Conservation (phyloP, 2,888 invertebrate genomes). For the Strigamia maritima region DNA sequence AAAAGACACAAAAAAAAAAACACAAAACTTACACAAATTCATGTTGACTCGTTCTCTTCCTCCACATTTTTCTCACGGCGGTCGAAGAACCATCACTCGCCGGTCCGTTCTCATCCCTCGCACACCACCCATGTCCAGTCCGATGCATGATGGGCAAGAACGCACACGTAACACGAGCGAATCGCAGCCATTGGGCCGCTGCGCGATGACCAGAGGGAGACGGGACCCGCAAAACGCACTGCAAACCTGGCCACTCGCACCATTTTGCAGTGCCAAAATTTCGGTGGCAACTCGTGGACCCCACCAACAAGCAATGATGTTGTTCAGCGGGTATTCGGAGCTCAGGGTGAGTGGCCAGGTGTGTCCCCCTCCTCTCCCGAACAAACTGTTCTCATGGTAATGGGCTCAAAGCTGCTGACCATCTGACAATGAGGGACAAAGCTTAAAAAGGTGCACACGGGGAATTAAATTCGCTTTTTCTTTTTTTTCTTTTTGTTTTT, state of each 20-base stretch:
- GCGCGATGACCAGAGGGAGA: not conserved
- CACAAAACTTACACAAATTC: not conserved
- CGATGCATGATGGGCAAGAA: constrained; percentile 30
- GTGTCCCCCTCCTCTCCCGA: constrained; percentile 6
- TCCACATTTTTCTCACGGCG: constrained; percentile 1
- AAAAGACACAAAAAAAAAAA: not conserved
- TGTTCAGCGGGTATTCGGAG: not conserved
- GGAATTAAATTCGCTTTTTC: not conserved
- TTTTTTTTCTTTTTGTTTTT: constrained; percentile 13
- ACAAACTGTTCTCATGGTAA: constrained; percentile 17
- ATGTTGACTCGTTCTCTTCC: not conserved
- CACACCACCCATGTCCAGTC: constrained; percentile 27
- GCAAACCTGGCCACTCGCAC: not conserved
- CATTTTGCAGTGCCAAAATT: not conserved
- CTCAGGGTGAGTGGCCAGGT: constrained; percentile 26
- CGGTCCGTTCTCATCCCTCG: constrained; percentile 5
- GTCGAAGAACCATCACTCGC: not conserved
- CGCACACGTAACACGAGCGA: constrained; percentile 17
- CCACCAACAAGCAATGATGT: not conserved
- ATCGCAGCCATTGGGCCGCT: constrained; percentile 16
- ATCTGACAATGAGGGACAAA: constrained; percentile 23
- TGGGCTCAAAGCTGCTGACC: constrained; percentile 2
- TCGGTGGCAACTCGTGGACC: not conserved
- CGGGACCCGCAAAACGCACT: not conserved
- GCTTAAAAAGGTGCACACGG: not conserved